These are phyloP conservation scores for Melinaea menophilus DNA, from an alignment of 2,888 invertebrate genomes.

Conservation along the genomic window DNA sequence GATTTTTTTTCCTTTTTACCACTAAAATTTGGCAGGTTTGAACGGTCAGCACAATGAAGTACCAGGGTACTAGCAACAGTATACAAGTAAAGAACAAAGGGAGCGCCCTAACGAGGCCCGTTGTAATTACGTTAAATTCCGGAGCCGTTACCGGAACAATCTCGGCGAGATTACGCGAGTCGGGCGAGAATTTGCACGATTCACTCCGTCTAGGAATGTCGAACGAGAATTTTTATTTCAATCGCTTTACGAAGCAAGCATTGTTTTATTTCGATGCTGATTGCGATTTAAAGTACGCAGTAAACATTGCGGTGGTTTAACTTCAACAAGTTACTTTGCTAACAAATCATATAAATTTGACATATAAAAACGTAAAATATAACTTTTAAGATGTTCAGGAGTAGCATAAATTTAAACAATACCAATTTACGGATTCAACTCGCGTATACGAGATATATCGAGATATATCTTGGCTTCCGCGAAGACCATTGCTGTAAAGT, in stretches of 20 bases:
- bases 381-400: too few species aligned
- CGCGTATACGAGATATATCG: too few species aligned
- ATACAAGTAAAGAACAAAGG: slow-evolving; percentile 39
- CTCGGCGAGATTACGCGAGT: slow-evolving; percentile 58
- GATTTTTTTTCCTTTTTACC: slow-evolving; percentile 6
- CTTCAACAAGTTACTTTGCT: not conserved
- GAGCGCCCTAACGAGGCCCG: slow-evolving; percentile 49
- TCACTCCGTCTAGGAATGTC: slow-evolving; percentile 38
- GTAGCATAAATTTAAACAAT: too few species aligned
- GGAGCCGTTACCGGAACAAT: slow-evolving; percentile 63
- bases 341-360: too few species aligned
- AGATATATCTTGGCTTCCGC: too few species aligned
- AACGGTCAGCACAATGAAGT: slow-evolving; percentile 32
- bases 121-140: slow-evolving; percentile 69
- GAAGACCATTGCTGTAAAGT: too few species aligned
- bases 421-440: too few species aligned
- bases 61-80: slow-evolving; percentile 31
- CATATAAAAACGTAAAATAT: too few species aligned
- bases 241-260: slow-evolving; percentile 19
- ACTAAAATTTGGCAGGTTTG: slow-evolving; percentile 12
- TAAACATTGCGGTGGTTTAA: slow-evolving; percentile 15
- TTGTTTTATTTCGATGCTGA: slow-evolving; percentile 17
- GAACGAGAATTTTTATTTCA: slow-evolving; percentile 34
- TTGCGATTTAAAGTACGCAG: slow-evolving; percentile 17
- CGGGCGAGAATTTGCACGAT: slow-evolving; percentile 47